Percentiles rank a stretch among this genome's conserved stretches.
These are phyloP conservation scores for Rhizoglyphus robini DNA, from an alignment of 1,140 invertebrate species.

Conservation along the genomic window DNA sequence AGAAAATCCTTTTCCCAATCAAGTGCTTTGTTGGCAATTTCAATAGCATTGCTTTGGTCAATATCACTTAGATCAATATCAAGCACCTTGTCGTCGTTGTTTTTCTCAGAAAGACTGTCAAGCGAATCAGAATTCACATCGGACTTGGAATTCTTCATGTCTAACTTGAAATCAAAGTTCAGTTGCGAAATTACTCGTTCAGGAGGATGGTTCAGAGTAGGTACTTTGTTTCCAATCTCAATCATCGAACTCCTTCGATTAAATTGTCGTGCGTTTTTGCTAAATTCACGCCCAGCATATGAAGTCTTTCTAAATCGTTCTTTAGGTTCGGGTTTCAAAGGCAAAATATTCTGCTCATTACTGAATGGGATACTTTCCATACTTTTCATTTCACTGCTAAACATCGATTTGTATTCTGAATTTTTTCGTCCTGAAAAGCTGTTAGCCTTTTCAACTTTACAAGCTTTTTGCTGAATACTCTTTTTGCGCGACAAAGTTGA, in stretches of 20 bases:
- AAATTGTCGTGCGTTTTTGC: no score
- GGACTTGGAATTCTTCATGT: slow-evolving; percentile 28
- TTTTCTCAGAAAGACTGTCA: neutral
- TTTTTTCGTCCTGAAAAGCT: neutral
- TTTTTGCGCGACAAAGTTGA: neutral
- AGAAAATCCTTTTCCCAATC: slow-evolving; percentile 23
- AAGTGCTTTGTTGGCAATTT: slow-evolving; percentile 26
- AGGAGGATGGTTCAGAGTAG: neutral
- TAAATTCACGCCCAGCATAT: slow-evolving; percentile 1
- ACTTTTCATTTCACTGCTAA: neutral
- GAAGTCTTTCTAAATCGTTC: slow-evolving; percentile 16
- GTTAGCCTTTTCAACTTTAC: slow-evolving; percentile 18
- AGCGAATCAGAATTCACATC: neutral
- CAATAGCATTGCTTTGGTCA: slow-evolving; percentile 26
- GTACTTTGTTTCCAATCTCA: slow-evolving; percentile 11
- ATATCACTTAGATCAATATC: slow-evolving; percentile 21
- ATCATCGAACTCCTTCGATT: slow-evolving; percentile 11
- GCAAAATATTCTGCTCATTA: neutral
- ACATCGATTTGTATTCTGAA: neutral
- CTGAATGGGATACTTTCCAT: neutral
- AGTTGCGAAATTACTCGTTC: slow-evolving; percentile 39
- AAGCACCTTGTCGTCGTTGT: slow-evolving; percentile 20
- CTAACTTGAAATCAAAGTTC: slow-evolving; percentile 51
- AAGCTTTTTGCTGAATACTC: neutral
- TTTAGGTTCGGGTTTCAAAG: neutral